Evolutionary conservation across 2,888 invertebrate species (phyloP).

Genomic region (Trichopoda pennipes): DNA sequence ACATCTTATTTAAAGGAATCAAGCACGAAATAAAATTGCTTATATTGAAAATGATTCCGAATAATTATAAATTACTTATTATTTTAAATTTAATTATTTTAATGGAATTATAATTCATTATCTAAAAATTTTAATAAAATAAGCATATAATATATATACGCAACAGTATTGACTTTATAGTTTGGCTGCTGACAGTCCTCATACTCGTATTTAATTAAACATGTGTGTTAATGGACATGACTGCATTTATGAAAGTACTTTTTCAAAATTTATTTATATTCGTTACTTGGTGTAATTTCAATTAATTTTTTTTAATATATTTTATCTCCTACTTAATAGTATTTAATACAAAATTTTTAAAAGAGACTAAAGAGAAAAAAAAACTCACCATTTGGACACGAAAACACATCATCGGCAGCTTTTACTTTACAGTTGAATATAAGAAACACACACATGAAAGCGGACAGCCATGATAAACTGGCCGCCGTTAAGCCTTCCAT

Average conservation of each 20-base stretch:
- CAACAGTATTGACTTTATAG: no score
- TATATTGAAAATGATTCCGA: no score
- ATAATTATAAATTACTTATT: no score
- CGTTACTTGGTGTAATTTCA: constrained; percentile 21
- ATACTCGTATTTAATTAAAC: no score
- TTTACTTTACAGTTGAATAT: constrained; percentile 68
- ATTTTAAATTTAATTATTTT: no score
- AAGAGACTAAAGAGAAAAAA: constrained; percentile 9
- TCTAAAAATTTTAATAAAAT: no score
- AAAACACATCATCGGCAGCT: constrained; percentile 79
- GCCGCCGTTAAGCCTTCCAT: constrained; percentile 81
- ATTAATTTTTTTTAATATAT: background rate
- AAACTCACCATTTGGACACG: constrained; percentile 81
- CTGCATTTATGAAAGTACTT: constrained; percentile 43
- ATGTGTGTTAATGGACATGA: constrained; percentile 18
- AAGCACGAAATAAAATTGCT: no score
- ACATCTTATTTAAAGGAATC: no score
- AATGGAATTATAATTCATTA: no score
- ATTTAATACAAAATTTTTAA: constrained; percentile 31
- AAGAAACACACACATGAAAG: constrained; percentile 74
- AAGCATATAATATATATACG: no score
- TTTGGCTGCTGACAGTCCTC: constrained; percentile 18
- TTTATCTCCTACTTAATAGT: constrained; percentile 6
- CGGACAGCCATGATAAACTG: constrained; percentile 81
- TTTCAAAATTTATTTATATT: background rate